Conservation (phyloP, 2,888 invertebrate genomes). For the Caenorhabditis japonica region DNA sequence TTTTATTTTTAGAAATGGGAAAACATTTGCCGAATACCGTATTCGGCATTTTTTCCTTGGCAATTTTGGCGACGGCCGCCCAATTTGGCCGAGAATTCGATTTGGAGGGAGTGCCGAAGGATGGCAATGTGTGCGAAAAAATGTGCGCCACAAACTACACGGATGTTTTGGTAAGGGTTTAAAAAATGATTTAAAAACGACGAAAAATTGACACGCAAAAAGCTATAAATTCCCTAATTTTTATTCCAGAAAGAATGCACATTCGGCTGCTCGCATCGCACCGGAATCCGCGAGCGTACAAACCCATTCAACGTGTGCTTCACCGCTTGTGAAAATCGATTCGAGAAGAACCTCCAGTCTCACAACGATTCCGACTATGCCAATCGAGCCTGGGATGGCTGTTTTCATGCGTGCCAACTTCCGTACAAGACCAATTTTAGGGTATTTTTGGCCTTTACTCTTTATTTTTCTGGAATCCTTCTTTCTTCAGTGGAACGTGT, state of each 20-base stretch:
- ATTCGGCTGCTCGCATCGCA: constrained; percentile 27
- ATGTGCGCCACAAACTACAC: constrained; percentile 28
- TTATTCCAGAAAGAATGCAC: constrained; percentile 31
- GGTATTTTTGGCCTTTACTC: too few relatives aligned
- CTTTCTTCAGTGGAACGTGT: constrained; percentile 36
- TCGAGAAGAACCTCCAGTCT: constrained; percentile 2
- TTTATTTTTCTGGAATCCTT: too few relatives aligned
- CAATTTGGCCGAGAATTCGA: neutral
- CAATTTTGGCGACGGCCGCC: neutral
- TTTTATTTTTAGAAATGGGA: neutral
- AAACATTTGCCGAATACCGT: neutral
- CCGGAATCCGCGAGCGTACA: constrained; percentile 17
- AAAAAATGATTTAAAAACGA: neutral
- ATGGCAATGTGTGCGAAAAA: constrained; percentile 18
- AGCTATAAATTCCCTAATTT: too few relatives aligned
- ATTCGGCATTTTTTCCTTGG: neutral
- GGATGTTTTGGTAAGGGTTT: constrained; percentile 22
- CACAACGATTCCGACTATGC: constrained; percentile 17
- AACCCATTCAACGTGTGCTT: constrained; percentile 29
- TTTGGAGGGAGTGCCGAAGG: constrained; percentile 19
- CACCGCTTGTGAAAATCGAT: constrained; percentile 16
- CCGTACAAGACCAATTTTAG: constrained; percentile 35
- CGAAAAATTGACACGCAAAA: neutral
- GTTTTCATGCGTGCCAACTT: constrained; percentile 28
- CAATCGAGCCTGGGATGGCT: constrained; percentile 24